Evolutionary conservation across 2,797 vertebrate genomes (phyloP).

Genomic region (Gymnoscopelus microlampas): DNA sequence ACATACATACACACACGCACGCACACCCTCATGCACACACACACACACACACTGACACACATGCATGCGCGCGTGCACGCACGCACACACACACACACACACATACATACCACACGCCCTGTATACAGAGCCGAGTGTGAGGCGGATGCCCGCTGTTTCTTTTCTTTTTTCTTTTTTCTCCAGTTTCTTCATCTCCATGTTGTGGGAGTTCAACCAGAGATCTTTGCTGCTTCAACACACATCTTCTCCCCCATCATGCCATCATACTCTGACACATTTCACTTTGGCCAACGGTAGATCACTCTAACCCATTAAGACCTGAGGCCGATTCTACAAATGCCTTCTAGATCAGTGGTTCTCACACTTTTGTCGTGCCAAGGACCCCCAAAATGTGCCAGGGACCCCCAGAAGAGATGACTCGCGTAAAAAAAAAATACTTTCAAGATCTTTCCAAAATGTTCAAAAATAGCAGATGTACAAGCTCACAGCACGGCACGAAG

Average conservation of each 20-base stretch:
- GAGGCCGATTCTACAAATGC: too few relatives aligned
- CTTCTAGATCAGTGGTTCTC: too few relatives aligned
- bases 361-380: too few relatives aligned
- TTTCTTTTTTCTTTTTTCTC: constrained; percentile 47
- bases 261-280: constrained; percentile 13
- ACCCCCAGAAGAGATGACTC: too few relatives aligned
- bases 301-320: background rate
- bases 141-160: constrained; percentile 73
- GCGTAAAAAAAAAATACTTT: too few relatives aligned
- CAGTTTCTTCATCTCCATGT: constrained; percentile 69
- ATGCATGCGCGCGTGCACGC: constrained; percentile 40
- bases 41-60: constrained; percentile 43
- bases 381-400: too few relatives aligned
- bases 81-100: constrained; percentile 11
- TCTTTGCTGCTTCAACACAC: constrained; percentile 60
- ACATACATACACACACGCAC: background rate
- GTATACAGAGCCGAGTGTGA: constrained; percentile 56
- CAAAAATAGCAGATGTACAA: too few relatives aligned
- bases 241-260: constrained; percentile 49
- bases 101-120: constrained; percentile 33
- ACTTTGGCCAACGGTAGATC: constrained; percentile 24
- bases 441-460: too few relatives aligned
- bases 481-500: too few relatives aligned
- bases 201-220: constrained; percentile 67
- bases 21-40: constrained; percentile 21